These are phyloP conservation scores for Saguinus midas DNA, from an alignment of 2,113 vertebrate species.

Conservation along the genomic window DNA sequence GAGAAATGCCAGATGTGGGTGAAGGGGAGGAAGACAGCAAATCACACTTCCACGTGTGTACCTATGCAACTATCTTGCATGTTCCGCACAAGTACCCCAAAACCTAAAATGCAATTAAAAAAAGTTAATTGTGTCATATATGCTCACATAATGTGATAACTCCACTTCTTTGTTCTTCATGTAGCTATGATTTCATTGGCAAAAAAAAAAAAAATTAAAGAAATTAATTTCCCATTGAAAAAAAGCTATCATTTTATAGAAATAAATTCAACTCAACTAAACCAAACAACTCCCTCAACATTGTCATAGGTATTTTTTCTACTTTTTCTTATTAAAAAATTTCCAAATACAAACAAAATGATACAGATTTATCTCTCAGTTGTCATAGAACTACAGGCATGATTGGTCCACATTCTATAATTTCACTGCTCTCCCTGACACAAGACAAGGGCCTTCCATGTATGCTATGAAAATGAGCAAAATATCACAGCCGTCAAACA, in stretches of 20 bases:
- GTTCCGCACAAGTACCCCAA: no score
- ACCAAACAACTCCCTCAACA: not conserved
- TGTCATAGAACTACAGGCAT: not conserved
- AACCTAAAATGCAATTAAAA: no score
- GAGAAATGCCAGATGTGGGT: no score
- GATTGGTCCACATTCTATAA: not conserved
- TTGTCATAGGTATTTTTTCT: not conserved
- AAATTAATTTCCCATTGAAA: not conserved
- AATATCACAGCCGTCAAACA: not conserved
- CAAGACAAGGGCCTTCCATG: not conserved
- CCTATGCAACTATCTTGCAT: no score
- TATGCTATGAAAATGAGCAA: conserved; percentile 9
- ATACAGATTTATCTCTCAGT: not conserved
- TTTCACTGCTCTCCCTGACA: not conserved
- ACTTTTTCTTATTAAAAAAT: not conserved
- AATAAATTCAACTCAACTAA: not conserved
- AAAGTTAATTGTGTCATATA: not conserved
- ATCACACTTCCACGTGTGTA: no score
- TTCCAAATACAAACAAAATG: not conserved
- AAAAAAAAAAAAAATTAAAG: not conserved
- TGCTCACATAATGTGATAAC: not conserved
- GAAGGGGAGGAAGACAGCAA: no score
- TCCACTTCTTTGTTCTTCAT: not conserved
- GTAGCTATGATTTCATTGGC: not conserved
- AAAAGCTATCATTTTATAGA: not conserved